Base-by-base conservation (phyloP, 92 coral and sea anemone genomes). In the Heliopora coerulea region DNA sequence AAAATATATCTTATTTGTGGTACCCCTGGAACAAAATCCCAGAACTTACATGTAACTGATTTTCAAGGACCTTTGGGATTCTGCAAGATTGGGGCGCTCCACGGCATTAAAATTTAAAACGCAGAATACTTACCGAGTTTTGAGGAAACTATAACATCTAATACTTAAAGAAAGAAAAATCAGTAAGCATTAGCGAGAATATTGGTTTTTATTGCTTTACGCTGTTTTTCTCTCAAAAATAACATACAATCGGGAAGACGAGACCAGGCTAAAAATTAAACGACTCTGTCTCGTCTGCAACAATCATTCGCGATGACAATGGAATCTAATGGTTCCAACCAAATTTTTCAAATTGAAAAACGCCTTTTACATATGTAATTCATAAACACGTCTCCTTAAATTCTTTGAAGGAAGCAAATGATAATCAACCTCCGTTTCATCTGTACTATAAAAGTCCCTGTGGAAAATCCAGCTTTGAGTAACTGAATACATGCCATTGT, bases 161-260 rank as follows among this genome's bases (percentile, higher is more conserved):
- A n/a, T n/a, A n/a, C 10, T 12, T 15, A 56, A 15, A 28, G 11
- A 21, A 23, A 20, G 29, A 28, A 20, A 28, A 17, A 20, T 21
- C 28, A 5, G 41, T 15, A 62, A 34, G 14, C 32, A n/a, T 62
- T 34, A 17, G 13, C 69, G 41, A 18, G 34, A 33, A 12, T 54
- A 54, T 12, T 18, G 48, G 48, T 56, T 10, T 67, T 44, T 44
- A 67, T 24, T 67, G 49, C n/a, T 67, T 23, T 67, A 29, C 35
- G 40, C 12, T 65, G 17, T 52, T 15, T 48, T 27, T 46, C 31
- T 65, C 58, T 29, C 49, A 67, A 54, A 67, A 40, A 44, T 67
- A 63, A 63, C 70, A 39, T 33, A 67, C 74, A 67, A 67, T 49
- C 48, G 35, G 59, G 25, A 67, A 67, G 58, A 35, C 59, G 34